phyloP scores from a whole-genome alignment of 2,113 vertebrate genomes.

The Corythaeola cristata region DNA sequence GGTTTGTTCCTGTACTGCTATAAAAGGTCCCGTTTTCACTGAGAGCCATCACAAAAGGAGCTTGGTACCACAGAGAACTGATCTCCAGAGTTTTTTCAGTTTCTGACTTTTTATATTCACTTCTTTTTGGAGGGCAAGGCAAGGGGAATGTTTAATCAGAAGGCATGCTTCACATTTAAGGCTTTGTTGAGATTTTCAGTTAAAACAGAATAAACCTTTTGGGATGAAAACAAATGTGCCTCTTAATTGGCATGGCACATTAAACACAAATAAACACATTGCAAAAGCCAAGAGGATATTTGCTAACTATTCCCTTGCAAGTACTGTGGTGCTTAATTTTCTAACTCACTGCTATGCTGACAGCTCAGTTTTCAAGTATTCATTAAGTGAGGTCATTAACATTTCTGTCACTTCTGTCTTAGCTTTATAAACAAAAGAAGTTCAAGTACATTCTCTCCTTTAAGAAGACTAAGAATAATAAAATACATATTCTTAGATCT shows the following conservation, averaged over 20 bases:
- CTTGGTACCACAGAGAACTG: background rate
- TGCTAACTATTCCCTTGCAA: background rate
- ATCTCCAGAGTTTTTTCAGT: background rate
- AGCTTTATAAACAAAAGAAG: background rate
- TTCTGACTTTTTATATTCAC: background rate
- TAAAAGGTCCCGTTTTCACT: background rate
- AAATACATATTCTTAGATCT: background rate
- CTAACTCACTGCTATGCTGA: background rate
- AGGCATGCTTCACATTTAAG: background rate
- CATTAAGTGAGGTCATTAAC: background rate
- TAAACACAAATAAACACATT: background rate
- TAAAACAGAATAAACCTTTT: background rate
- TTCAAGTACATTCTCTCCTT: background rate
- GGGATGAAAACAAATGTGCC: background rate
- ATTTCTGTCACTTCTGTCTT: background rate
- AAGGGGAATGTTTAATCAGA: background rate
- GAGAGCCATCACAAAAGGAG: background rate
- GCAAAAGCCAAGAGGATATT: background rate
- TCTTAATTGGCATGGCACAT: background rate
- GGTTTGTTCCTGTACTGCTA: accelerated
- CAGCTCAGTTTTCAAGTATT: background rate
- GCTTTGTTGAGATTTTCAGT: background rate
- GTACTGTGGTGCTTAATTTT: background rate
- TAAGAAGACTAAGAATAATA: background rate
- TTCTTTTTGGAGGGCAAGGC: background rate